A percentile compares a stretch with the other conserved stretches of the same genome.
These are phyloP conservation scores for Monodelphis domestica DNA, from an alignment of 2,797 vertebrate species.

Conservation along the genomic window DNA sequence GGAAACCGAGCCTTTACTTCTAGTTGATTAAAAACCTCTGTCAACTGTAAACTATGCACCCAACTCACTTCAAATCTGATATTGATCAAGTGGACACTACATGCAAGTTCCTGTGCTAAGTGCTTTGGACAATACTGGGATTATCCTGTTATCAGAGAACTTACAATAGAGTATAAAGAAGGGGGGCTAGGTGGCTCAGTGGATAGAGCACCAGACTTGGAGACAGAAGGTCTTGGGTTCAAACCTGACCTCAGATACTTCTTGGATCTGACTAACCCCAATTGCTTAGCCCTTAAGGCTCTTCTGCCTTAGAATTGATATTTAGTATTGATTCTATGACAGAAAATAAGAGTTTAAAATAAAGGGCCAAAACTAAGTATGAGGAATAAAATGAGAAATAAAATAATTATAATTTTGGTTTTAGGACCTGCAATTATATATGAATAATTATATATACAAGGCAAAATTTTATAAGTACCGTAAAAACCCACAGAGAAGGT, in stretches of 20 bases:
- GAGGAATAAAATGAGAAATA: background rate
- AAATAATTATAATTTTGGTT: background rate
- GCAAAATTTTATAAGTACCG: background rate
- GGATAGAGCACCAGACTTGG: too few relatives aligned
- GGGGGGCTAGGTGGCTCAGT: too few relatives aligned
- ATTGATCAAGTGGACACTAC: background rate
- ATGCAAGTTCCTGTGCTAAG: background rate
- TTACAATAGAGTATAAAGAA: background rate
- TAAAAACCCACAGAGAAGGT: background rate
- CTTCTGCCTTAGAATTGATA: too few relatives aligned
- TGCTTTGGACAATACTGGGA: background rate
- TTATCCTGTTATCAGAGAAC: background rate
- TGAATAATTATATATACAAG: background rate
- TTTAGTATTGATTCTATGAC: too few relatives aligned
- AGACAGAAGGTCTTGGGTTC: too few relatives aligned
- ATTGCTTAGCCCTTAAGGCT: too few relatives aligned
- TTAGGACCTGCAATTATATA: background rate
- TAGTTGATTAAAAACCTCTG: background rate
- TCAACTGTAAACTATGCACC: background rate
- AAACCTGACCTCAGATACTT: too few relatives aligned
- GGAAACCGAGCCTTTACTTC: background rate
- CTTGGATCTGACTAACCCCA: too few relatives aligned
- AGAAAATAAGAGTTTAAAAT: too few relatives aligned
- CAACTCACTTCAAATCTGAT: background rate
- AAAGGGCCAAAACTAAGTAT: too few relatives aligned